These are phyloP conservation scores for Tetanocera ferruginea DNA, from an alignment of 2,888 invertebrate genomes.

Conservation along the genomic window DNA sequence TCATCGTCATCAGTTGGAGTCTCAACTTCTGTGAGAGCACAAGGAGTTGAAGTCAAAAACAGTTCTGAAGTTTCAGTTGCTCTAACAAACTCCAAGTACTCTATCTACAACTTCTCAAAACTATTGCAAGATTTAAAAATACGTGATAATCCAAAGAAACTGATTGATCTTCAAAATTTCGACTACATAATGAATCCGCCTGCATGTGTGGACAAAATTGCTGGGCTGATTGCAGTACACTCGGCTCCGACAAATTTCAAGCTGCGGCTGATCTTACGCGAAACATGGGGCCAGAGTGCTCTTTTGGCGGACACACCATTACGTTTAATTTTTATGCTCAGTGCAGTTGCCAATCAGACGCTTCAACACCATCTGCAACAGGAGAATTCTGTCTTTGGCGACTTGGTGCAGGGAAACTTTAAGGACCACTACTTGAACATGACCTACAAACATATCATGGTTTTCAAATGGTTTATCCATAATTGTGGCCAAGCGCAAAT, in stretches of 20 bases:
- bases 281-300: conserved; percentile 77
- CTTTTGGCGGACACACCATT: conserved; percentile 65
- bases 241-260: conserved; percentile 78
- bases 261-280: conserved; percentile 78
- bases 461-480: conserved; percentile 81
- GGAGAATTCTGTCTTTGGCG: conserved; percentile 75
- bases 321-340: conserved; percentile 78
- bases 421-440: conserved; percentile 84
- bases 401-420: conserved; percentile 84
- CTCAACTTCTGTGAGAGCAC: too few relatives aligned
- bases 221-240: conserved; percentile 76
- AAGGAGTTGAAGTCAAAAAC: too few relatives aligned
- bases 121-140: conserved; percentile 19
- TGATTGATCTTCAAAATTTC: conserved; percentile 76
- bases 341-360: conserved; percentile 70
- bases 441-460: conserved; percentile 88
- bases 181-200: conserved; percentile 75
- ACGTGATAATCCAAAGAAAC: conserved; percentile 62
- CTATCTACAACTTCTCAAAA: neutral
- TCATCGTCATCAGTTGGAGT: too few relatives aligned
- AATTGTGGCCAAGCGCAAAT: conserved; percentile 79
- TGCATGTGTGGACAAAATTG: conserved; percentile 72
- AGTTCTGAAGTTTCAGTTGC: too few relatives aligned
- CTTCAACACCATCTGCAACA: conserved; percentile 66
- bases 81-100: neutral